Evolutionary conservation across 2,113 vertebrate genomes (phyloP).

Genomic region (Actinemys pallida): DNA sequence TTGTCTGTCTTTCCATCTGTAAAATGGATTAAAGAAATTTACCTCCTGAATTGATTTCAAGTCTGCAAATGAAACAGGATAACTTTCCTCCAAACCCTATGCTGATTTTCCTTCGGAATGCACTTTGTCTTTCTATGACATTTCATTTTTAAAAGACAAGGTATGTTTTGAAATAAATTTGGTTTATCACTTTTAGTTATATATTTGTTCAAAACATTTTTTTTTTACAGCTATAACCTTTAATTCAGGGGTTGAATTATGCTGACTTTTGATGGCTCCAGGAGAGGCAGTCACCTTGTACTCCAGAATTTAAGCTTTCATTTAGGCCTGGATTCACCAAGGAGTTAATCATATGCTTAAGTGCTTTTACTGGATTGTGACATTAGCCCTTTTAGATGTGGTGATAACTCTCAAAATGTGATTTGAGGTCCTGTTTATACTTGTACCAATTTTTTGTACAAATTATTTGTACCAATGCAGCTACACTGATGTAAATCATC

Average conservation of each 20-base stretch:
- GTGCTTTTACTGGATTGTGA: neutral
- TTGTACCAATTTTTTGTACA: neutral
- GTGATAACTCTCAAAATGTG: slow-evolving; percentile 11
- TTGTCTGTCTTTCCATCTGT: neutral
- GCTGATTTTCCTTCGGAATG: neutral
- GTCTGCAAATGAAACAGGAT: neutral
- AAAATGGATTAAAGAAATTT: neutral
- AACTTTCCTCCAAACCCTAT: neutral
- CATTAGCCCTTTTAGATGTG: neutral
- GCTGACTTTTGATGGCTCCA: slow-evolving; percentile 10
- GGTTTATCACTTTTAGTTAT: neutral
- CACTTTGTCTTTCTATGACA: neutral
- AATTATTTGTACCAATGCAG: neutral
- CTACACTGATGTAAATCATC: neutral
- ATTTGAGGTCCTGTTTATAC: neutral
- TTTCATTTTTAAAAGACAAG: neutral
- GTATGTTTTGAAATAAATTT: neutral
- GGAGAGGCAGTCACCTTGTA: slow-evolving; percentile 47
- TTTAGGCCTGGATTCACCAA: slow-evolving; percentile 25
- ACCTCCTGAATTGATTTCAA: neutral
- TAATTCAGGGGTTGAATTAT: neutral
- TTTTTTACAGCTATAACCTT: neutral
- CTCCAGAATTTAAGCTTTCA: slow-evolving; percentile 45
- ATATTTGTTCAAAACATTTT: neutral
- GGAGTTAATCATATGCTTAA: neutral